Evolutionary conservation across 2,797 vertebrate genomes (phyloP), one percentile per base, ranked within the genome.

Genomic region (Iguana delicatissima): DNA sequence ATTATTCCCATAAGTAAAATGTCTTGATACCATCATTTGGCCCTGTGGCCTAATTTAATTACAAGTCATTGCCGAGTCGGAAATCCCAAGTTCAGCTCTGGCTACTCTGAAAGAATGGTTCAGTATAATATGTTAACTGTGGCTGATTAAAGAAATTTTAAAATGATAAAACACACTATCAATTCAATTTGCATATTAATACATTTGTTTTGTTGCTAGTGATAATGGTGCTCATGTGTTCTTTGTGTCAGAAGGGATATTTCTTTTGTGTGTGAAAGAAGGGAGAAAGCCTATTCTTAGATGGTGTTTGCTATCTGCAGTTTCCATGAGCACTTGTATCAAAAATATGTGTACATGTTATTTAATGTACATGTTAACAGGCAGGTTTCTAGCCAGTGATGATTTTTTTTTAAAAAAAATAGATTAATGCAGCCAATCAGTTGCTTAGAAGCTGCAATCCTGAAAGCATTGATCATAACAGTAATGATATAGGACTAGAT

Each of bases 391-490:
- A 69, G 7, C 69, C 18, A 67, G 29, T 59, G 38, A 57, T 13
- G n/a, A 81, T 20, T 0, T 16, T 20, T 64, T 79, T 79, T 62
- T 24, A 6, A 16, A 59, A 59, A 72, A 20, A 55, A 46, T 81
- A 69, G 83, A 81, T 88, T 72, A 73, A 35, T 87, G 38, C 29
- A 46, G 76, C 79, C 52, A 81, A 57, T 10, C 29, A 81, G 38
- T 38, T 72, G 52, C 35, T 72, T 57, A 67, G 69, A 24, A 12
- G 35, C 14, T 64, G 6, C 29, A 59, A 5, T 2, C 16, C 16
- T 80, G 29, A 81, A 67, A 18, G 62, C 46, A 46, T 84, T 46
- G n/a, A 69, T 69, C 10, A 79, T 22, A 86, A 74, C 24, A 57
- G 32, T 87, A 29, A 72, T 81, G 81, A 38, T 29, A 73, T 85